Conservation (phyloP, 1,140 invertebrate genomes). For the Drosophila suzukii region DNA sequence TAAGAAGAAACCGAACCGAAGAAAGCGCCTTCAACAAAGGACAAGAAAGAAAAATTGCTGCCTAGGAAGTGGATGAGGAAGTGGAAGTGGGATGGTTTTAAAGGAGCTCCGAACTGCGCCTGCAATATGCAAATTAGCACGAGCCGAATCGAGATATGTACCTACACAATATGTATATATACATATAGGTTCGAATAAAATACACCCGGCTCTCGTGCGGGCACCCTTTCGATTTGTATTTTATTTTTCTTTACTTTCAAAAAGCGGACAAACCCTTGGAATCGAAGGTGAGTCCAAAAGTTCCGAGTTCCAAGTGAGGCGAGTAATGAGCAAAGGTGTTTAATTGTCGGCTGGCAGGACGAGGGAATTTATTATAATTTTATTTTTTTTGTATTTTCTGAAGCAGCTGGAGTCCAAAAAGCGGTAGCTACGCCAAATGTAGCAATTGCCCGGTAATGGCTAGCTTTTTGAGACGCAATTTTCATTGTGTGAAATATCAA, state of each 20-base stretch:
- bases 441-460: conserved; percentile 10
- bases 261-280: conserved; percentile 23
- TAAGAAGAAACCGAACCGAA: conserved; percentile 31
- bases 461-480: conserved; percentile 3
- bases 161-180: neutral
- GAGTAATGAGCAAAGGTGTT: conserved; percentile 75
- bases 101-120: conserved; percentile 30
- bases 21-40: conserved; percentile 31
- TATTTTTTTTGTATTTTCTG: neutral
- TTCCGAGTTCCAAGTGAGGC: conserved; percentile 3
- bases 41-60: conserved; percentile 31
- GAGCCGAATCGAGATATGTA: conserved; percentile 27
- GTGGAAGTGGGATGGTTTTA: conserved; percentile 59
- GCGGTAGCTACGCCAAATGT: neutral
- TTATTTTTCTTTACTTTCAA: neutral
- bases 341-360: conserved; percentile 57
- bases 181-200: neutral
- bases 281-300: conserved; percentile 22
- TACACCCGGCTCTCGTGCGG: conserved; percentile 32
- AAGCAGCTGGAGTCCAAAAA: conserved; percentile 24
- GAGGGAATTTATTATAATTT: neutral
- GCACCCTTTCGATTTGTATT: conserved; percentile 17
- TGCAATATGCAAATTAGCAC: conserved; percentile 79
- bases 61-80: conserved; percentile 29
- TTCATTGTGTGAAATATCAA: conserved; percentile 1